phyloP scores from a whole-genome alignment of 2,113 vertebrate genomes.

The Picathartes gymnocephalus region DNA sequence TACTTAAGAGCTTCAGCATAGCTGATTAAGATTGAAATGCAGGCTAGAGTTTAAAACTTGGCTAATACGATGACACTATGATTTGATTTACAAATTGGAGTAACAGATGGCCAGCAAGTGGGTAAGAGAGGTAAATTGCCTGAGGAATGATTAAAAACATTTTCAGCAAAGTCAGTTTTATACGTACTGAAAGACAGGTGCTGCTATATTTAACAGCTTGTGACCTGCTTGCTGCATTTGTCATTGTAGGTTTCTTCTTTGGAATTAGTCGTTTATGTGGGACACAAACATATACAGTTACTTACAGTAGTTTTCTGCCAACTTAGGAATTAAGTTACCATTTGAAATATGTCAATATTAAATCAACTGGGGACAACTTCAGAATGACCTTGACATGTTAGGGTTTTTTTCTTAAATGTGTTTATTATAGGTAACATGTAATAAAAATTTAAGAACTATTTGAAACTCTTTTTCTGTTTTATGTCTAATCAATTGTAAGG shows the following conservation, averaged over 20 bases:
- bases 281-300: not conserved
- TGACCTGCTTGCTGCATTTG: not conserved
- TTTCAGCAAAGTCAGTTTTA: not conserved
- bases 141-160: not conserved
- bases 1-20: not conserved
- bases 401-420: not conserved
- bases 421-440: not conserved
- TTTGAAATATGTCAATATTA: not conserved
- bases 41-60: not conserved
- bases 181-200: not conserved
- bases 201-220: not conserved
- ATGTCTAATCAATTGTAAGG: not conserved
- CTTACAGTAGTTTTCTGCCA: not conserved
- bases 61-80: not conserved
- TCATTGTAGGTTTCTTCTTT: not conserved
- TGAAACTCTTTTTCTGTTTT: not conserved
- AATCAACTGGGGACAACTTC: not conserved
- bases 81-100: not conserved
- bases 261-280: not conserved
- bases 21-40: not conserved
- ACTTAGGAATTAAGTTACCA: not conserved
- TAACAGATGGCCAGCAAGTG: not conserved
- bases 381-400: not conserved
- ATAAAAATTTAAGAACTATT: not conserved
- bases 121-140: not conserved